phyloP scores from a whole-genome alignment of 2,797 vertebrate genomes.

The Bucorvus abyssinicus region DNA sequence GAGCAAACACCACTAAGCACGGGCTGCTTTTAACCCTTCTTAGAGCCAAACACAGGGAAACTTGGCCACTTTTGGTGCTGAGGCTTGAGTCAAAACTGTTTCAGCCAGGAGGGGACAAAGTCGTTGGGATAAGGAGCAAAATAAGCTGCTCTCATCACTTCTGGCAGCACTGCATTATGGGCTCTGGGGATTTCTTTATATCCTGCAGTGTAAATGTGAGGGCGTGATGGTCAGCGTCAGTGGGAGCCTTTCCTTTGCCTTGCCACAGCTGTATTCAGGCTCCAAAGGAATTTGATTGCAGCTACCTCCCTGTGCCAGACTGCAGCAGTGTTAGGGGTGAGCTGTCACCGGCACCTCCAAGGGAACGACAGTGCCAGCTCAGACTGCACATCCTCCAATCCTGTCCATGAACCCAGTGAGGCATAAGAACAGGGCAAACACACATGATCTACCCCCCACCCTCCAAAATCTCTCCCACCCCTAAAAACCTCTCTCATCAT shows the following conservation, averaged over 20 bases:
- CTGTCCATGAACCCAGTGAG: fast-evolving
- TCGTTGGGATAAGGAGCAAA: background rate
- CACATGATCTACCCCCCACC: background rate
- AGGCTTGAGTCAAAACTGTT: background rate
- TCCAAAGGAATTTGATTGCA: background rate
- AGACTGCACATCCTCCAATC: background rate
- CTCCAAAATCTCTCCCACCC: background rate
- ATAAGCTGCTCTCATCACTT: background rate
- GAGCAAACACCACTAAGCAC: background rate
- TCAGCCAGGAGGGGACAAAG: background rate
- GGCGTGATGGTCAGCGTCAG: background rate
- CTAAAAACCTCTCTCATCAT: background rate
- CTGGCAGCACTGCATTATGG: fast-evolving
- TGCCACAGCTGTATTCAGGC: background rate
- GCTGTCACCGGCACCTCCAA: background rate
- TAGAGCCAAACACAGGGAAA: background rate
- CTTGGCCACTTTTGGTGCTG: background rate
- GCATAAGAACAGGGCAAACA: background rate
- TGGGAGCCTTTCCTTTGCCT: background rate
- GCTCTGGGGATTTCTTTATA: background rate
- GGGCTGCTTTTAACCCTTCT: background rate
- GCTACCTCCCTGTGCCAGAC: background rate
- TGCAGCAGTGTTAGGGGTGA: background rate
- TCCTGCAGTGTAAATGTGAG: background rate
- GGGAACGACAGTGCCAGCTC: fast-evolving